Conservation (phyloP, 2,888 invertebrate species). For the Drosophila pullipes region DNA sequence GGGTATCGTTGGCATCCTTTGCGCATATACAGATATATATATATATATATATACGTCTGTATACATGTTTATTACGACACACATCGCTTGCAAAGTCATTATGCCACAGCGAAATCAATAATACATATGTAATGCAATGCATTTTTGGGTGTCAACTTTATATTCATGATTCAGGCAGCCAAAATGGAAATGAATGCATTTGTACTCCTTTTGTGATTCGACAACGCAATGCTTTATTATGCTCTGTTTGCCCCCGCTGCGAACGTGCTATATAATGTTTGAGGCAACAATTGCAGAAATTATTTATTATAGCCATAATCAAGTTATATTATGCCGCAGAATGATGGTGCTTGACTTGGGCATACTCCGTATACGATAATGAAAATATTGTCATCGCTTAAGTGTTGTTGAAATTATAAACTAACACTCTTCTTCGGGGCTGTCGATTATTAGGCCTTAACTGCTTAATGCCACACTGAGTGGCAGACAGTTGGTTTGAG, state of each 20-base stretch:
- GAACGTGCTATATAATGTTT: conserved; percentile 7
- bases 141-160: conserved; percentile 64
- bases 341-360: background rate
- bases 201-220: conserved; percentile 4
- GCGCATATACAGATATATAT: conserved; percentile 3
- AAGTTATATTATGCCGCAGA: conserved; percentile 7
- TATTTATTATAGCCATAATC: conserved; percentile 42
- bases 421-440: background rate
- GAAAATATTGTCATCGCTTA: background rate
- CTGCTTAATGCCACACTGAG: conserved; percentile 31
- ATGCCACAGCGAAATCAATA: conserved; percentile 56
- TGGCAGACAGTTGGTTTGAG: conserved; percentile 8
- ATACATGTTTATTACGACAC: conserved; percentile 23
- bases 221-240: conserved; percentile 16
- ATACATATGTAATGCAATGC: conserved; percentile 58
- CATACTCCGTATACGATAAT: background rate
- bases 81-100: conserved; percentile 49
- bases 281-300: conserved; percentile 34
- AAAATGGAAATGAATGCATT: conserved; percentile 41
- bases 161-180: conserved; percentile 60
- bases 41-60: background rate
- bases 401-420: background rate
- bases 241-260: conserved; percentile 11
- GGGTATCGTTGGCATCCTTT: conserved; percentile 41
- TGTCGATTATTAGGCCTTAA: conserved; percentile 28